Evolutionary conservation across 2,797 vertebrate genomes (phyloP), one percentile per base, ranked within the genome.

Genomic region (Pachyuromys duprasi): DNA sequence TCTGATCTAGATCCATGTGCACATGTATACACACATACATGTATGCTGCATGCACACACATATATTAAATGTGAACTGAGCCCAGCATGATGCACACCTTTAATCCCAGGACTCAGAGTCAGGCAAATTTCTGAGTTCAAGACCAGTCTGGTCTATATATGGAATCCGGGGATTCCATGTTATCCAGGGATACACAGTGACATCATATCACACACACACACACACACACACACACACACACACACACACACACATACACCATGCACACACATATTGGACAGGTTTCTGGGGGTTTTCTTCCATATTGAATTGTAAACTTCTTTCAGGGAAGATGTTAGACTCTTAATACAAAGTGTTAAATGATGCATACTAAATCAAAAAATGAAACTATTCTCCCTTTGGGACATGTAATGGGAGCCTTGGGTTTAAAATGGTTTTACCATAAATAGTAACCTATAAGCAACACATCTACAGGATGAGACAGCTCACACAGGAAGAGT

Each of bases 321-420:
- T 89, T 22, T 75, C 49, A 94, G 55, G 45, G 31, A 2, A 89
- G 24, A 76, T 65, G 57, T 42, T 55, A 76, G 49, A 45, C 70
- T 91, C 80, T 93, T 33, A 18, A 84, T 76, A 69, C 33, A 83
- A 89, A 45, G 69, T 81, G 24, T 49, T 93, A 74, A 93, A 79
- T 86, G 86, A 86, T 83, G 33, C 26, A n/a, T 7, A 94, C 63
- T 87, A n/a, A 74, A 67, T 76, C 45, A 82, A 49, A 55, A 49
- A 86, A 26, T 49, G 26, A 92, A 87, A 90, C 65, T 75, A n/a
- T 90, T 92, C 39, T 65, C 65, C 63, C 45, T 96, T 74, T 72
- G 74, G 8, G 67, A 94, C 45, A 87, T 49, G 92, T 91, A 78
- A 0, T 80, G 33, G 31, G 8, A 78, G 12, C 45, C 75, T 93